These are phyloP conservation scores for Drosophila watanabei DNA, from an alignment of 1,140 invertebrate genomes.

Conservation along the genomic window DNA sequence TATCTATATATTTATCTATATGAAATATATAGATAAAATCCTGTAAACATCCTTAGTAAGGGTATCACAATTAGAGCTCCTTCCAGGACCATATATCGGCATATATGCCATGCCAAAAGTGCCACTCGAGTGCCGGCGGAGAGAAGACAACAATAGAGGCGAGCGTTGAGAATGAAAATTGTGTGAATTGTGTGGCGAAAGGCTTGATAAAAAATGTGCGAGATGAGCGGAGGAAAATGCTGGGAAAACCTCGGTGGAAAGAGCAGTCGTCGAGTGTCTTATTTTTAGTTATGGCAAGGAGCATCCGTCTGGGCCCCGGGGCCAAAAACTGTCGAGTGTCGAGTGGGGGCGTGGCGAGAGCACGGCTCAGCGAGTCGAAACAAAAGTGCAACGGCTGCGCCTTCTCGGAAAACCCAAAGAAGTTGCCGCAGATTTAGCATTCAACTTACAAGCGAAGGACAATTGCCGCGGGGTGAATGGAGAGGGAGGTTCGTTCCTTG, in stretches of 20 bases:
- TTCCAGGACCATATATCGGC: conserved; percentile 13
- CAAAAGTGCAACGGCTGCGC: conserved; percentile 64
- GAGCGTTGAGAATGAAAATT: conserved; percentile 25
- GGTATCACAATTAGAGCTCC: conserved; percentile 17
- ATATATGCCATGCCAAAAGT: conserved; percentile 33
- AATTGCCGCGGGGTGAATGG: conserved; percentile 40
- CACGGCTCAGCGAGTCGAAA: conserved; percentile 77
- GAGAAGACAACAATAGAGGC: conserved; percentile 37
- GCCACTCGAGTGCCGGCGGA: conserved; percentile 34
- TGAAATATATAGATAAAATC: neutral
- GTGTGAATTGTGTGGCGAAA: conserved; percentile 2
- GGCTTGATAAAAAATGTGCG: conserved; percentile 14
- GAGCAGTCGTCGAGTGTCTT: conserved; percentile 63
- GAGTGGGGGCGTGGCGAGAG: conserved; percentile 25
- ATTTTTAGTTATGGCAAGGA: conserved; percentile 68
- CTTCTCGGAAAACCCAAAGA: conserved; percentile 46
- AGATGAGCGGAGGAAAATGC: conserved; percentile 12
- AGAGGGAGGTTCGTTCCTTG: neutral
- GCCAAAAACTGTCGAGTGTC: conserved; percentile 38
- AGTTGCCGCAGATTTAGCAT: conserved; percentile 69
- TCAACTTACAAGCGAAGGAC: conserved; percentile 57
- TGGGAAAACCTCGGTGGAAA: conserved; percentile 6
- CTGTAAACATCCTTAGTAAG: neutral
- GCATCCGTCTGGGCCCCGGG: conserved; percentile 44
- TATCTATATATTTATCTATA: too few species aligned